These are phyloP conservation scores for Synanthedon vespiformis DNA, from an alignment of 2,888 invertebrate species.

Conservation along the genomic window DNA sequence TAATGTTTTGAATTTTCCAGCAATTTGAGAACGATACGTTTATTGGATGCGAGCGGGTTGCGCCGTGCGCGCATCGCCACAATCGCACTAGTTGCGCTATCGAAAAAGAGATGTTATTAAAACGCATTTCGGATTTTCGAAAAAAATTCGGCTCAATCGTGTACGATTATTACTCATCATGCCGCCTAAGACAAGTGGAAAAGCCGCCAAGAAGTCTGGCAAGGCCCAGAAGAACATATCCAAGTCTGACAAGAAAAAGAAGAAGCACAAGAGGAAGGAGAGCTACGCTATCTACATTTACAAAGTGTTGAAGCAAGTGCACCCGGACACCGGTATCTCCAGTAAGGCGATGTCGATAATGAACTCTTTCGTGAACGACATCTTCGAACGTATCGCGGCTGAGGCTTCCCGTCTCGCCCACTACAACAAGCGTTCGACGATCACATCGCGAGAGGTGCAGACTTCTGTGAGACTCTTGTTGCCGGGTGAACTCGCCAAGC, in stretches of 20 bases:
- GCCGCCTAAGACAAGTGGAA: constrained; percentile 41
- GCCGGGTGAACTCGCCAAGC: constrained; percentile 78
- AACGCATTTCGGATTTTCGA: no score
- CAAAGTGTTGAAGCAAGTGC: constrained; percentile 76
- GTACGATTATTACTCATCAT: constrained; percentile 9
- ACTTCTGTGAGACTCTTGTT: constrained; percentile 75
- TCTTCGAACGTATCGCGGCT: constrained; percentile 77
- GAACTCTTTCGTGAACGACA: constrained; percentile 80
- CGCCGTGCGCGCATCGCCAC: no score
- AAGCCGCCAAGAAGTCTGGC: constrained; percentile 62
- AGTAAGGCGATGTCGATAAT: constrained; percentile 76
- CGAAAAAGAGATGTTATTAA: no score
- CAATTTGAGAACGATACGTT: no score
- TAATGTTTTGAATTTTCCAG: no score
- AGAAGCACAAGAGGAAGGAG: constrained; percentile 68
- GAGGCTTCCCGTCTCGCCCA: constrained; percentile 74
- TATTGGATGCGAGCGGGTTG: no score
- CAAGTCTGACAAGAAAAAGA: constrained; percentile 70
- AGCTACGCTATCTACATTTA: constrained; percentile 72
- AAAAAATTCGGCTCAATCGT: neutral
- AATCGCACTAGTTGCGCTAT: no score
- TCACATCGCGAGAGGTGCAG: constrained; percentile 77
- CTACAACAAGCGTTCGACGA: constrained; percentile 75
- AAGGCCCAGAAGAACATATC: constrained; percentile 71
- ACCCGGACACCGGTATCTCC: constrained; percentile 65